A percentile compares a stretch with the other conserved stretches of the same genome.
Evolutionary conservation across 2,888 invertebrate species (phyloP).

Genomic region (Danaus chrysippus): DNA sequence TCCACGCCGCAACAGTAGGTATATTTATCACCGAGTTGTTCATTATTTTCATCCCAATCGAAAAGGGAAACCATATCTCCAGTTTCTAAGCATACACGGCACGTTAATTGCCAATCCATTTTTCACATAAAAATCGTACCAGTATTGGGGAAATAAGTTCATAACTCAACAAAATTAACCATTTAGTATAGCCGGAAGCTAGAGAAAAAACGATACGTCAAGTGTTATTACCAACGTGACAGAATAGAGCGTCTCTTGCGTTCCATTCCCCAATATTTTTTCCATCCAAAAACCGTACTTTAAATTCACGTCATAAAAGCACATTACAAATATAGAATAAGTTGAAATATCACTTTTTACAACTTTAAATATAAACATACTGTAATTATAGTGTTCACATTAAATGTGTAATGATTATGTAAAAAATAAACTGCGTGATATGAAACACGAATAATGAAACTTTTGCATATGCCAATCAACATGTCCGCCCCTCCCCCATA

Average conservation of each 20-base stretch:
- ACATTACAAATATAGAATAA: no score
- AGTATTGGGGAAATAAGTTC: conserved; percentile 34
- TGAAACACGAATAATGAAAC: conserved; percentile 18
- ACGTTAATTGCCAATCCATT: conserved; percentile 78
- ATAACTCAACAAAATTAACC: conserved; percentile 44
- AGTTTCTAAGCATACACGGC: conserved; percentile 72
- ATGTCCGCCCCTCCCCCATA: conserved; percentile 43
- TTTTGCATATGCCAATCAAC: conserved; percentile 37
- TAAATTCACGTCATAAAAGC: not conserved
- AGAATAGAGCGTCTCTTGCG: conserved; percentile 29
- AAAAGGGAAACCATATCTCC: conserved; percentile 77
- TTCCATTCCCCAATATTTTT: conserved; percentile 34
- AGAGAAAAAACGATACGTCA: conserved; percentile 26
- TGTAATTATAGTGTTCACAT: not conserved
- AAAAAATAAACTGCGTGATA: conserved; percentile 22
- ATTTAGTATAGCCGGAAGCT: conserved; percentile 56
- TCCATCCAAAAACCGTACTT: no score
- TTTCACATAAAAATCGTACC: conserved; percentile 36
- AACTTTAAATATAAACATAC: not conserved
- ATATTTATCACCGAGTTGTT: conserved; percentile 75
- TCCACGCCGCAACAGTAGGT: conserved; percentile 71
- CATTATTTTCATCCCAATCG: conserved; percentile 78
- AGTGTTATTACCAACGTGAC: conserved; percentile 50
- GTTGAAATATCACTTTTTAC: not conserved
- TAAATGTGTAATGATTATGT: not conserved